phyloP scores from a whole-genome alignment of 2,797 vertebrate species.

The Amniataba percoides region DNA sequence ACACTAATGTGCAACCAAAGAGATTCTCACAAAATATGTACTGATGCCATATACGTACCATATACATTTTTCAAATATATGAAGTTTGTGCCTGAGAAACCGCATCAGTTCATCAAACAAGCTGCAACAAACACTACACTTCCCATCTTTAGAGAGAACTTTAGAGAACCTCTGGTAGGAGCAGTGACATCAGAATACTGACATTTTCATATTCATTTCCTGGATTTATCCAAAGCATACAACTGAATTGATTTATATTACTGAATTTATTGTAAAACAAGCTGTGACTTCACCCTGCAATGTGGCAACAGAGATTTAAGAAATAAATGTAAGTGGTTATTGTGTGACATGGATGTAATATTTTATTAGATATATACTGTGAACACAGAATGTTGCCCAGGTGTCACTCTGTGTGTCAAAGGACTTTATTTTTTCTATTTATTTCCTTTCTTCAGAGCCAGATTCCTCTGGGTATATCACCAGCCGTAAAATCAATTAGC shows the following conservation, averaged over 20 bases:
- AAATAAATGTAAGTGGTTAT: constrained; percentile 19
- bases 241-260: not conserved
- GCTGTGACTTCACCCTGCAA: not conserved
- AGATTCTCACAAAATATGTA: too few species aligned
- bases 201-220: not conserved
- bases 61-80: too few species aligned
- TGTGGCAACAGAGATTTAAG: not conserved
- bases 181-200: not conserved
- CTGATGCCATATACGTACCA: not conserved
- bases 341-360: constrained; percentile 18
- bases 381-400: constrained; percentile 43
- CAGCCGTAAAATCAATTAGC: constrained; percentile 71
- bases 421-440: constrained; percentile 22
- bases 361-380: constrained; percentile 25
- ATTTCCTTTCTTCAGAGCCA: constrained; percentile 61
- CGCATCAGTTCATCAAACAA: not conserved
- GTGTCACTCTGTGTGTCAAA: constrained; percentile 35
- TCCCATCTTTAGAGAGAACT: not conserved
- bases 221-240: not conserved
- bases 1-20: too few species aligned
- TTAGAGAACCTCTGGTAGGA: not conserved
- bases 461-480: constrained; percentile 66
- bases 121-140: not conserved
- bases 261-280: not conserved
- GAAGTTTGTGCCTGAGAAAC: not conserved